These are phyloP conservation scores for Cerastoderma edule DNA, from an alignment of 2,888 invertebrate genomes.

Conservation along the genomic window DNA sequence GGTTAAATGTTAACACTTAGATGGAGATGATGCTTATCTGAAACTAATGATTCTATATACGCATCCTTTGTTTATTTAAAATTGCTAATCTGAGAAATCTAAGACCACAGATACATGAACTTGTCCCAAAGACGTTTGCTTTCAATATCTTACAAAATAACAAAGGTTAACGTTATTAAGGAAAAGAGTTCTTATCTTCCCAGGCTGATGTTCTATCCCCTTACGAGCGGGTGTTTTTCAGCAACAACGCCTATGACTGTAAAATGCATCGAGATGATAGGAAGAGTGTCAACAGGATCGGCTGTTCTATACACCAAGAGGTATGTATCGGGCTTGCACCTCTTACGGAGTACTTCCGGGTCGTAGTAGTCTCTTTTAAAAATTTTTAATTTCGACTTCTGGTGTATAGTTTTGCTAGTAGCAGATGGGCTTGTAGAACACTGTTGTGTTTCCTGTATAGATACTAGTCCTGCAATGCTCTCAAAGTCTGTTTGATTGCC, in stretches of 20 bases:
- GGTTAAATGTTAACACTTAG: background rate
- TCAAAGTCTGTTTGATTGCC: background rate
- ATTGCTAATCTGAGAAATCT: background rate
- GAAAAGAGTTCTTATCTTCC: too few relatives aligned
- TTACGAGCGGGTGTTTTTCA: conserved; percentile 70
- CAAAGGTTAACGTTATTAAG: too few relatives aligned
- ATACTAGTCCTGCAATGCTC: too few relatives aligned
- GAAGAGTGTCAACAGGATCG: conserved; percentile 66
- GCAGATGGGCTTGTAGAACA: too few relatives aligned
- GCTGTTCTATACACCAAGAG: conserved; percentile 71
- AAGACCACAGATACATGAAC: background rate
- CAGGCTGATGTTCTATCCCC: conserved; percentile 62
- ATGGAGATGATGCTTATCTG: background rate
- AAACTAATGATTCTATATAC: background rate
- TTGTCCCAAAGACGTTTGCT: too few relatives aligned
- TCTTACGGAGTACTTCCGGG: too few relatives aligned
- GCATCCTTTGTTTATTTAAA: background rate
- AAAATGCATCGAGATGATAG: conserved; percentile 76
- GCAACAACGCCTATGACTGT: conserved; percentile 62
- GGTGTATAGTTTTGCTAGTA: too few relatives aligned
- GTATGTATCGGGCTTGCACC: conserved; percentile 47
- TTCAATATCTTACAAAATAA: too few relatives aligned
- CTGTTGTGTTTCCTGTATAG: too few relatives aligned
- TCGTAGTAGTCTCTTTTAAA: too few relatives aligned
- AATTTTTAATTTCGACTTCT: too few relatives aligned